A percentile compares a stretch with the other conserved stretches of the same genome.
Evolutionary conservation across 2,797 vertebrate genomes (phyloP).

Genomic region (Melopsittacus undulatus): DNA sequence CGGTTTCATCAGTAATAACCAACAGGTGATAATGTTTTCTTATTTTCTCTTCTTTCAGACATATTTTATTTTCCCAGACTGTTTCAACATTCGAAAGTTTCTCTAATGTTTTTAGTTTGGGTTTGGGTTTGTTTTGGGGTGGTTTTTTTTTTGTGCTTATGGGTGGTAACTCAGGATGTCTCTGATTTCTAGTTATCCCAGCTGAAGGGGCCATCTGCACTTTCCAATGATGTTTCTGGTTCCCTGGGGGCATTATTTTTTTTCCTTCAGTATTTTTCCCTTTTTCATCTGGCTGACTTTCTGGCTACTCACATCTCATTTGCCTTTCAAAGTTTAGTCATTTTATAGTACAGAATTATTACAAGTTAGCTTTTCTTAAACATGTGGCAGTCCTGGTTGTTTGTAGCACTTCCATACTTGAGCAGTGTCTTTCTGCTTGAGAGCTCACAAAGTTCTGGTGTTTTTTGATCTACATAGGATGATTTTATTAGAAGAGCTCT

Average conservation of each 20-base stretch:
- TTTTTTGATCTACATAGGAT: neutral
- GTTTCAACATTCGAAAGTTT: neutral
- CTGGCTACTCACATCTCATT: neutral
- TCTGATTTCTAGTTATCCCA: neutral
- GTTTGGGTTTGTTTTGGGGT: fast-evolving
- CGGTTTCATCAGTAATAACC: neutral
- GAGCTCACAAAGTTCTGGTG: neutral
- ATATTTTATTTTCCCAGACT: neutral
- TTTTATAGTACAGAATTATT: neutral
- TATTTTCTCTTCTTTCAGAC: neutral
- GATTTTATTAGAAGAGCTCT: neutral
- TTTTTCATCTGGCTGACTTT: neutral
- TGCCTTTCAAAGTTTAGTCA: neutral
- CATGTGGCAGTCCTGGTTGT: neutral
- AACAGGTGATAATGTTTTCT: neutral
- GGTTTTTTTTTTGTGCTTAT: neutral
- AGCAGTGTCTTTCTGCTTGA: neutral
- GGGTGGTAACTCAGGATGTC: neutral
- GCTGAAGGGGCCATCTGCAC: neutral
- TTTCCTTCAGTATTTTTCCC: neutral
- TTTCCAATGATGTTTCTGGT: neutral
- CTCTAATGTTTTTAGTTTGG: neutral
- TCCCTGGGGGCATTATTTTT: neutral
- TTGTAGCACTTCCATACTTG: neutral
- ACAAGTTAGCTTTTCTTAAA: neutral